Evolutionary conservation across 2,113 vertebrate species (phyloP).

Genomic region (Ascaphus truei): DNA sequence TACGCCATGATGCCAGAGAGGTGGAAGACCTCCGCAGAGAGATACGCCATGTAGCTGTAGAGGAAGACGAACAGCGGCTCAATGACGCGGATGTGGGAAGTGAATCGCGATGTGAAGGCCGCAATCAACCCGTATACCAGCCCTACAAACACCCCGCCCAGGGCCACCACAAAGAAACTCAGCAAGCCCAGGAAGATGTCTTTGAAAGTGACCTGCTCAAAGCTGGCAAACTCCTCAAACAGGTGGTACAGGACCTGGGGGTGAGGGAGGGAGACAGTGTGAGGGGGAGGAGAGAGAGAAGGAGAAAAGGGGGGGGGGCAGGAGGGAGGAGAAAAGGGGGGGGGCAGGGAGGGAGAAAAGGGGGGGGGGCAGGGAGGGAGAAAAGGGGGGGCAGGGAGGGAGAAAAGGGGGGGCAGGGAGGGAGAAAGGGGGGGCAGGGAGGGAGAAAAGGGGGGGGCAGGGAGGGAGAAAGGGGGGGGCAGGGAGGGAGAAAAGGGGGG

Average conservation of each 20-base stretch:
- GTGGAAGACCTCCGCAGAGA: conserved; percentile 93
- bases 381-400: no score
- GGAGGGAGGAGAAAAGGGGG: no score
- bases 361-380: no score
- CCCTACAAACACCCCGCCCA: conserved; percentile 88
- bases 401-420: no score
- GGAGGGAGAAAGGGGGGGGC: no score
- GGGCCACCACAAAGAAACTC: conserved; percentile 87
- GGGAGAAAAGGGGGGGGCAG: no score
- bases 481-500: not conserved
- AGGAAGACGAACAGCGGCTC: conserved; percentile 97
- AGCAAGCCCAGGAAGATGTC: conserved; percentile 80
- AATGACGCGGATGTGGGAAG: conserved; percentile 90
- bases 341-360: no score
- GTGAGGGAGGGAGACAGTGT: no score
- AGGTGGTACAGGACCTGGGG: conserved; percentile 92
- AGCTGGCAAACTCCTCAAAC: conserved; percentile 81
- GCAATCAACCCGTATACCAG: conserved; percentile 86
- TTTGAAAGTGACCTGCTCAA: conserved; percentile 61
- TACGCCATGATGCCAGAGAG: conserved; percentile 98
- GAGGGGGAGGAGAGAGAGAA: no score
- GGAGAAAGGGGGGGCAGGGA: no score
- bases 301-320: no score
- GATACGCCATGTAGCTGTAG: conserved; percentile 98
- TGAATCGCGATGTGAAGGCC: conserved; percentile 95